phyloP scores from a whole-genome alignment of 2,797 vertebrate genomes.

The Leptodactylus fallax region DNA sequence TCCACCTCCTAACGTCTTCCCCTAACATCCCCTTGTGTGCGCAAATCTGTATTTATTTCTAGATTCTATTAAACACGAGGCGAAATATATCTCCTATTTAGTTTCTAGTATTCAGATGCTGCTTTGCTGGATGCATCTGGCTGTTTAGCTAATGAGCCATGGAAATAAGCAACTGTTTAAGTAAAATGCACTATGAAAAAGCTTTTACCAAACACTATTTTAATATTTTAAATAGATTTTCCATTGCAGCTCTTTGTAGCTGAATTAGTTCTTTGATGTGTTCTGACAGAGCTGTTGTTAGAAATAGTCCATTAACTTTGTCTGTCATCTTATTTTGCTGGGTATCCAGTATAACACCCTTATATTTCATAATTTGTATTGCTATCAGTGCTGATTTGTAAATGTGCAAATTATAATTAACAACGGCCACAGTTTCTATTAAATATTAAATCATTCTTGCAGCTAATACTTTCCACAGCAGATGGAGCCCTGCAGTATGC shows the following conservation, averaged over 20 bases:
- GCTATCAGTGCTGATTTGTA: conserved; percentile 99
- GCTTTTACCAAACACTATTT: conserved; percentile 96
- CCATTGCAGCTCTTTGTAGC: conserved; percentile 89
- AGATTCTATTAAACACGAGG: conserved; percentile 72
- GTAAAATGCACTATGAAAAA: conserved; percentile 91
- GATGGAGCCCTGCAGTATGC: conserved; percentile 95
- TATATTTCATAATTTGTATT: conserved; percentile 99
- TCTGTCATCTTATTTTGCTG: conserved; percentile 95
- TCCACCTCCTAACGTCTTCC: conserved; percentile 33
- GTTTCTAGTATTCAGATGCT: conserved; percentile 84
- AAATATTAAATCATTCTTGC: conserved; percentile 99
- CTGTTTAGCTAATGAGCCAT: conserved; percentile 95
- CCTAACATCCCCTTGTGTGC: conserved; percentile 30
- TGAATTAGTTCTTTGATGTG: conserved; percentile 97
- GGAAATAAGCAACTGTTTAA: conserved; percentile 98
- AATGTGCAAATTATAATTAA: conserved; percentile 99
- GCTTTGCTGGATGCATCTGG: conserved; percentile 85
- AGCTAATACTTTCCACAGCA: conserved; percentile 90
- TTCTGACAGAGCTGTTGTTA: conserved; percentile 97
- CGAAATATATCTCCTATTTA: conserved; percentile 86
- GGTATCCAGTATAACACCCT: conserved; percentile 88
- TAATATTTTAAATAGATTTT: conserved; percentile 99
- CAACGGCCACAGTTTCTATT: conserved; percentile 95
- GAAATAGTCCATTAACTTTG: conserved; percentile 98
- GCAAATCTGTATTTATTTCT: conserved; percentile 65